Evolutionary conservation across 2,888 invertebrate species (phyloP), one percentile per base, ranked within the genome.

Genomic region (Phragmatobia fuliginosa): DNA sequence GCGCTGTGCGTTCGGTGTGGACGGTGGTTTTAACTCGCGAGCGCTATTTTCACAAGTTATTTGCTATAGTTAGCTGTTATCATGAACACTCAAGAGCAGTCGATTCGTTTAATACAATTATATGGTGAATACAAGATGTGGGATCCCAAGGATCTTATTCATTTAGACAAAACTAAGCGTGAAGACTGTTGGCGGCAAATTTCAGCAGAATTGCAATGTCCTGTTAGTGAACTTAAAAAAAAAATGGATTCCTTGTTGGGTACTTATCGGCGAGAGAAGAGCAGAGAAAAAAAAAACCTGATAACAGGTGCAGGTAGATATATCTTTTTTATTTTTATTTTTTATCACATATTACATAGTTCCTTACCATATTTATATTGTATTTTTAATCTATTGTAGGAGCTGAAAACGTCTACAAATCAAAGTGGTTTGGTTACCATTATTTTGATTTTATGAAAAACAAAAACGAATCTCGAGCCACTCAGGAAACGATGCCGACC

Each of bases 391-490:
- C 66, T 67, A 56, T 67, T 67, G 62, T 65, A 67, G 67, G 66
- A 62, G 71, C 71, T 72, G 68, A 62, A 62, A 66, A 72, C 66
- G 69, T 70, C 61, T 70, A 75, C 68, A 72, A 62, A 63, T 75
- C 72, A 38, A 75, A 75, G 64, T 75, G 74, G 71, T 74, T 74
- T 70, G 75, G 66, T 62, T 75, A 68, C 61, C 59, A 60, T 66
- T 65, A 72, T 66, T 75, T 76, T 69, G 56, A 68, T 66, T 74
- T 61, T 71, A 59, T 68, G 56, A 62, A 72, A 65, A 66, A 74
- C 63, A 75, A 72, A 72, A 74, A 74, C 70, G 68, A 74, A 61
- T 61, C 76, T 69, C 70, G 70, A 49, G 66, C 68, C 68, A 77
- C 73, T 70, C 70, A 66, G 71, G 72, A 73, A 61, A 71, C 73